Base-by-base conservation (phyloP, 2,888 invertebrate species). In the Agrochola lychnidis region DNA sequence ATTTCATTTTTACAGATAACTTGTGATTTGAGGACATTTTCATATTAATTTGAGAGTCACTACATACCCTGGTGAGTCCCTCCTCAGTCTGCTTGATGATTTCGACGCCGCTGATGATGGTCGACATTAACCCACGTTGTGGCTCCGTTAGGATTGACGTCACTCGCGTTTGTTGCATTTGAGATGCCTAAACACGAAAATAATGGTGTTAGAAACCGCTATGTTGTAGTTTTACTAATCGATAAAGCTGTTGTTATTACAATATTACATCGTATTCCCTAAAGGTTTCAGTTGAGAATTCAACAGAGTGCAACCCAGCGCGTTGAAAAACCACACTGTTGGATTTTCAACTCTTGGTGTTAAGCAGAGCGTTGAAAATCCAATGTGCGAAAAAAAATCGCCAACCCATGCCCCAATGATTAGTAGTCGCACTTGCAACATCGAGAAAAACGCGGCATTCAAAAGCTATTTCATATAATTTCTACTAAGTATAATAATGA, bases 71-170 rank as follows among this genome's bases (percentile, higher is more conserved):
- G 87, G 97, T 96, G 75, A 99, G 97, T 81, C 98, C 98, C 82
- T 98, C 98, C 92, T 99, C 98, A 0, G 99, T 99, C 89, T 98
- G 97, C 87, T 98, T 97, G 89, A 99, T 98, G 86, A 99, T 98
- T 92, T 99, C 98, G 90, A 98, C 98, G 19, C 99, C 99, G 36
- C 98, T 97, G 74, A 98, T 98, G 92, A 99, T 99, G 73, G 99
- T 99, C 70, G 99, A 98, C 59, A 99, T 96, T 85, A 99, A 97
- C 7, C 99, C 99, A 78, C 99, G 97, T 95, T 99, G 99, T 51
- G 99, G 99, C 95, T 99, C 99, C 73, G 98, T 98, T 90, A 99
- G 96, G 62, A 99, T 97, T 63, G 98, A 98, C 75, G 99, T 98
- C 89, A 99, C 98, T 89, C 98, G 98, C 4, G 98, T 98, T 92